Base-by-base conservation (phyloP, 2,113 vertebrate genomes). In the Cathartes aura region DNA sequence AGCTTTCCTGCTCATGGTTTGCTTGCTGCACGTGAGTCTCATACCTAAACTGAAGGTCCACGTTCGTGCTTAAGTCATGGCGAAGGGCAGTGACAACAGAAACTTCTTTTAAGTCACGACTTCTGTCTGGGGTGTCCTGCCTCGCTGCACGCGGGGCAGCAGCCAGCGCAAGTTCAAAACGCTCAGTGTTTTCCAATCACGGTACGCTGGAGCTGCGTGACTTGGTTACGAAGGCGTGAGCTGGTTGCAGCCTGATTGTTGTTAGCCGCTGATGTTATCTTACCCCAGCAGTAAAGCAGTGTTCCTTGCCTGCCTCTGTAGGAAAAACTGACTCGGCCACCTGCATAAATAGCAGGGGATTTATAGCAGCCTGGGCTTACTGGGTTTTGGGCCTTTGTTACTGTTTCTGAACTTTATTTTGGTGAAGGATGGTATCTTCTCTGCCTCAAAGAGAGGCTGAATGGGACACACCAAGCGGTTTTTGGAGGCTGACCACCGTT, bases 1-100 rank as follows among this genome's bases (percentile, higher is more conserved):
- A 86, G 45, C 73, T 40, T 24, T 59, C 27, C 16, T 43, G 34
- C 43, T 29, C 13, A 0, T 2, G 11, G 11, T 80, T 47, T 29
- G 43, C 18, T 15, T 24, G 24, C 20, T 50, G 70, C 34, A 32
- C 29, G 36, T 59, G 45, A 63, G n/a, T 34, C 52, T 29, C 1
- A 0, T 16, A 15, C 30, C 50, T 27, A 9, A 43, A 15, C 29
- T 3, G 19, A 50, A 50, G 26, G 29, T 62, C 24, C 5, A 2
- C 0, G 3, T 40, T 56, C 0, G 6, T 27, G 48, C 55, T 30
- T 14, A 13, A 38, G 32, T 56, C 42, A 8, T 0, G 2, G 30
- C 2, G 1, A 58, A 66, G 29, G 42, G 47, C 79, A 56, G 53
- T 1, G 32, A 19, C 32, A 36, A 23, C 32, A 52, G 38, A 79